Conservation (phyloP, 2,888 invertebrate genomes). For the Dastarcus helophoroides region DNA sequence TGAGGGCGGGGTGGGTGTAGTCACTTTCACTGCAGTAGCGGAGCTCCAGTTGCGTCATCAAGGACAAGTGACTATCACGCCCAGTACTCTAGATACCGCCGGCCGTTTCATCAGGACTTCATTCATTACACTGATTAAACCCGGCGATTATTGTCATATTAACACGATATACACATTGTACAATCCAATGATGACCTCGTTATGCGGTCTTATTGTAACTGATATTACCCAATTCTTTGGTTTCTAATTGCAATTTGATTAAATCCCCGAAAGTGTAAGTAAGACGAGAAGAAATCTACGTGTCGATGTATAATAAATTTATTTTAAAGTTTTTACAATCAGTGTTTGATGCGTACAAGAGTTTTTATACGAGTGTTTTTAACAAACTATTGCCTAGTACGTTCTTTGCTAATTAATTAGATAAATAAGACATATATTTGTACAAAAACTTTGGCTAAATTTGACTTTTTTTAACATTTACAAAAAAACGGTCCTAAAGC, state of each 20-base stretch:
- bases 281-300: background rate
- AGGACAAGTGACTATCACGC: slow-evolving; percentile 23
- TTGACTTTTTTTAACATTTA: slow-evolving; percentile 15
- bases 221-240: background rate
- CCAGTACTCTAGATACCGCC: slow-evolving; percentile 14
- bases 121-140: slow-evolving; percentile 9
- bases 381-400: slow-evolving; percentile 25
- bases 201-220: background rate
- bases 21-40: slow-evolving; percentile 28
- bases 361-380: slow-evolving; percentile 19
- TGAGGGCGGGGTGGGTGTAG: slow-evolving; percentile 29
- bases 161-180: slow-evolving; percentile 5
- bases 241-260: background rate
- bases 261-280: no score
- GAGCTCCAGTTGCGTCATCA: slow-evolving; percentile 23
- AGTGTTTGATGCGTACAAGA: slow-evolving; percentile 22
- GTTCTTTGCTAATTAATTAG: slow-evolving; percentile 17
- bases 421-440: slow-evolving; percentile 15
- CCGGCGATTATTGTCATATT: slow-evolving; percentile 11
- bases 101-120: slow-evolving; percentile 12
- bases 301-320: slow-evolving; percentile 22
- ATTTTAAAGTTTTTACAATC: slow-evolving; percentile 23
- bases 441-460: slow-evolving; percentile 22
- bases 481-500: no score
- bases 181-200: background rate